A percentile compares a stretch with the other conserved stretches of the same genome.
Conservation (phyloP, 1,140 invertebrate species). For the Drosophila virilis region DNA sequence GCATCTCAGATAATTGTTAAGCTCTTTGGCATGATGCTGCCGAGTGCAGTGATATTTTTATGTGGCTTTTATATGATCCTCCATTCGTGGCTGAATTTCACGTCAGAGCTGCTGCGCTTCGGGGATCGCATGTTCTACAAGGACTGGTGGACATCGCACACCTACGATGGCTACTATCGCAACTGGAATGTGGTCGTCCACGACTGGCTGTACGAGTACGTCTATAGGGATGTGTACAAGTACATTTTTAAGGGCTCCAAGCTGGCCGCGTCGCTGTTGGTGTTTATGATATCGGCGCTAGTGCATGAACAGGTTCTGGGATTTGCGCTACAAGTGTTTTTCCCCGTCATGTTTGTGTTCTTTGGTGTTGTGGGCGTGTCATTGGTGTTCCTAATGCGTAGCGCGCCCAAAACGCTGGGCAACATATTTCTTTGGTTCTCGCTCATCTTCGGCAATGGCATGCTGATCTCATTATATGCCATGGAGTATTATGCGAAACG, state of each 20-base stretch:
- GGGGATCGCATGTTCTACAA: slow-evolving; percentile 94
- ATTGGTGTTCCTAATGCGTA: slow-evolving; percentile 86
- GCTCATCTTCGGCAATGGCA: slow-evolving; percentile 90
- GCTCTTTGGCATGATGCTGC: slow-evolving; percentile 90
- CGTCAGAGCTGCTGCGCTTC: slow-evolving; percentile 94
- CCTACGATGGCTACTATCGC: slow-evolving; percentile 92
- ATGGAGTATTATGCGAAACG: slow-evolving; percentile 93
- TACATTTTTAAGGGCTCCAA: slow-evolving; percentile 85
- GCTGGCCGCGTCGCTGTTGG: slow-evolving; percentile 85
- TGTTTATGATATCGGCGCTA: slow-evolving; percentile 89
- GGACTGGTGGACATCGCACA: slow-evolving; percentile 97
- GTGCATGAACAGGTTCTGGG: slow-evolving; percentile 94
- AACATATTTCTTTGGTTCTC: slow-evolving; percentile 94
- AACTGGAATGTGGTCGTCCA: slow-evolving; percentile 98
- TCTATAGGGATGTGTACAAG: slow-evolving; percentile 94
- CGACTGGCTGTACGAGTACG: slow-evolving; percentile 96
- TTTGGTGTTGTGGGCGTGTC: slow-evolving; percentile 88
- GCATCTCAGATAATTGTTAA: slow-evolving; percentile 86
- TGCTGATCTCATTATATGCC: slow-evolving; percentile 91
- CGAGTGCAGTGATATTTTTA: slow-evolving; percentile 90
- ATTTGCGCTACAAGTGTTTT: slow-evolving; percentile 92
- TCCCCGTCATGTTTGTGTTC: slow-evolving; percentile 91
- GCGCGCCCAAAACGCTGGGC: slow-evolving; percentile 85
- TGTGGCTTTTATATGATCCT: slow-evolving; percentile 93
- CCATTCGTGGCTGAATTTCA: slow-evolving; percentile 95